Base-by-base conservation (phyloP, 2,113 vertebrate genomes). In the Brachyhypopomus gauderio region DNA sequence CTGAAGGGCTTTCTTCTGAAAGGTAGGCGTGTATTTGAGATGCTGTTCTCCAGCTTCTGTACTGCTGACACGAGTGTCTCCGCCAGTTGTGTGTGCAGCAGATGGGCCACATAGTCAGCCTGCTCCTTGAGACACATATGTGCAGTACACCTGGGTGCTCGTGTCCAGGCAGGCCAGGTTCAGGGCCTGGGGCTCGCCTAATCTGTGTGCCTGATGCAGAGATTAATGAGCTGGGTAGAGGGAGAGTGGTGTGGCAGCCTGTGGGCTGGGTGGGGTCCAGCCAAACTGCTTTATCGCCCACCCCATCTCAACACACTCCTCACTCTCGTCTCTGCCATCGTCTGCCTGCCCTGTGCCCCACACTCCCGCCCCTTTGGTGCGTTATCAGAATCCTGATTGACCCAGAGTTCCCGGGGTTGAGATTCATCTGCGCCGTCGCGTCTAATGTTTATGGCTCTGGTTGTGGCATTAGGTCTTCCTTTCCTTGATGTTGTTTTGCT, bases 171-270 rank as follows among this genome's bases (percentile, higher is more conserved):
- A 89, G 84, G 85, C 74, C 3, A 22, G 16, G 71, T 0, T 56
- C 41, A 81, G 86, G 85, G 89, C 89, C 90, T 67, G 85, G 73
- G 89, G 82, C 71, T 75, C 64, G 85, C 86, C 83, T 91, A 73
- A 63, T 84, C 76, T 22, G 0, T 62, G 72, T 81, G 83, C 73
- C 84, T 89, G 86, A 89, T 86, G 85, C 84, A 75, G 85, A 86
- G 86, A 87, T 38, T 77, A 64, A 62, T 11, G 85, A 88, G 84
- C 85, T 80, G 85, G 84, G 82, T 71, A 72, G 78, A 87, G 78
- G 45, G 9, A 88, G 74, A 70, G 80, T 0, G 48, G 72, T 5
- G 17, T 36, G 25, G 69, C 63, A 55, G 84, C 81, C 79, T 20
- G 69, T 72, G 79, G 82, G 62, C 77, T 79, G 71, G 82, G 84